phyloP scores from a whole-genome alignment of 2,888 invertebrate genomes.

The Metacarcinus magister region DNA sequence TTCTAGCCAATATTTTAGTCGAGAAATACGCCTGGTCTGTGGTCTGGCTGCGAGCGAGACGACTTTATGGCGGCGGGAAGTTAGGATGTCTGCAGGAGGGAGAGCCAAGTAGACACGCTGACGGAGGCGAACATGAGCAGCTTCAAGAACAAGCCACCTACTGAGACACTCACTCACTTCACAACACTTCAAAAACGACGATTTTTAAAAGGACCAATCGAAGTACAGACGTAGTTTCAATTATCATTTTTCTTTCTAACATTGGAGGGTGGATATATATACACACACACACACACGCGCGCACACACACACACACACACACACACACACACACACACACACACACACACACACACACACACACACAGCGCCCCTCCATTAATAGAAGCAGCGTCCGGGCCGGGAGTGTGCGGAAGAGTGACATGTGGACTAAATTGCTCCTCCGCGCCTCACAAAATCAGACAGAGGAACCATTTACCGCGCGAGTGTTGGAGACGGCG shows the following conservation, averaged over 20 bases:
- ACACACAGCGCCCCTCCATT: conserved; percentile 34
- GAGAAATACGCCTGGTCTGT: conserved; percentile 49
- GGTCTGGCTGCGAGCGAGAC: conserved; percentile 42
- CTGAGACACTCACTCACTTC: neutral
- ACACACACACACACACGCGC: neutral
- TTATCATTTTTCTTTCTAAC: neutral
- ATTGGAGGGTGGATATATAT: neutral
- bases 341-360: conserved; percentile 44
- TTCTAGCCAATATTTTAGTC: conserved; percentile 51
- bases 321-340: conserved; percentile 40
- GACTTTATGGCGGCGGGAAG: conserved; percentile 31
- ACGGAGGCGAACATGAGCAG: neutral
- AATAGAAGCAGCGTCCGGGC: conserved; percentile 40
- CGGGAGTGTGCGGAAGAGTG: conserved; percentile 3
- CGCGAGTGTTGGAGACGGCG: conserved; percentile 37
- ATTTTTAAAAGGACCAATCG: neutral
- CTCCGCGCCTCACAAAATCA: conserved; percentile 51
- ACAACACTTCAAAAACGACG: neutral
- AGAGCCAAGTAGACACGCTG: neutral
- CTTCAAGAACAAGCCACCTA: neutral
- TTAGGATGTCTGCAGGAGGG: neutral
- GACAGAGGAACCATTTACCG: conserved; percentile 53
- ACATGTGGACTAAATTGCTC: conserved; percentile 51
- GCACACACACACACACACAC: conserved; percentile 29
- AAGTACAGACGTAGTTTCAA: neutral